A percentile compares a stretch with the other conserved stretches of the same genome.
phyloP scores from a whole-genome alignment of 1,140 invertebrate species.

The Helicoverpa armigera region DNA sequence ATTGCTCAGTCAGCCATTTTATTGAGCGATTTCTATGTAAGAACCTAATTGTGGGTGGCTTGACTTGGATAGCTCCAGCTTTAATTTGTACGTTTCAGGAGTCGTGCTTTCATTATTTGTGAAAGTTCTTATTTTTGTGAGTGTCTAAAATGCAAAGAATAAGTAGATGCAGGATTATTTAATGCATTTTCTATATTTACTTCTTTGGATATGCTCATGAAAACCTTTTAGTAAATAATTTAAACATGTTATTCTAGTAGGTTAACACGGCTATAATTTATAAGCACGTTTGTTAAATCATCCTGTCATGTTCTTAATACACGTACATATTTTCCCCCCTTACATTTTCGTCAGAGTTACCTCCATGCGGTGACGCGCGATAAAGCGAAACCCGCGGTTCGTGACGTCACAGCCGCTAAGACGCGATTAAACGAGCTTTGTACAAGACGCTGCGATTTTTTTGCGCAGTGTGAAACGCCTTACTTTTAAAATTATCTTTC shows the following conservation, averaged over 20 bases:
- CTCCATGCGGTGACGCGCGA: constrained; percentile 2
- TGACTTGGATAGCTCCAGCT: no score
- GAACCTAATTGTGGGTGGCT: no score
- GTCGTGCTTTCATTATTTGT: no score
- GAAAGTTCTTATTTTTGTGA: no score
- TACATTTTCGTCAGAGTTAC: constrained; percentile 1
- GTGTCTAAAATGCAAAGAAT: neutral
- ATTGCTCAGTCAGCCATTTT: neutral
- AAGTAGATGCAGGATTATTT: no score
- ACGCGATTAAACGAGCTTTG: constrained; percentile 6
- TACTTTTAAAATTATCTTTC: neutral
- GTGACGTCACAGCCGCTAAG: neutral
- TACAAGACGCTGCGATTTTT: neutral
- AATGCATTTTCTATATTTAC: no score
- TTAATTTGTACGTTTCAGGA: no score
- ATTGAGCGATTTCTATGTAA: neutral
- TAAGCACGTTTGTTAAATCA: neutral
- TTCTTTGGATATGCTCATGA: neutral
- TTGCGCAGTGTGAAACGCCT: neutral
- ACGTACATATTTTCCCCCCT: neutral
- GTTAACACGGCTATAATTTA: neutral
- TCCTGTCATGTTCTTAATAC: neutral
- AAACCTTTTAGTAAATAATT: neutral
- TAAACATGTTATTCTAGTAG: neutral
- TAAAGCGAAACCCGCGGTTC: neutral